These are phyloP conservation scores for Enteromius radiatus DNA, from an alignment of 2,797 vertebrate genomes.

Conservation along the genomic window DNA sequence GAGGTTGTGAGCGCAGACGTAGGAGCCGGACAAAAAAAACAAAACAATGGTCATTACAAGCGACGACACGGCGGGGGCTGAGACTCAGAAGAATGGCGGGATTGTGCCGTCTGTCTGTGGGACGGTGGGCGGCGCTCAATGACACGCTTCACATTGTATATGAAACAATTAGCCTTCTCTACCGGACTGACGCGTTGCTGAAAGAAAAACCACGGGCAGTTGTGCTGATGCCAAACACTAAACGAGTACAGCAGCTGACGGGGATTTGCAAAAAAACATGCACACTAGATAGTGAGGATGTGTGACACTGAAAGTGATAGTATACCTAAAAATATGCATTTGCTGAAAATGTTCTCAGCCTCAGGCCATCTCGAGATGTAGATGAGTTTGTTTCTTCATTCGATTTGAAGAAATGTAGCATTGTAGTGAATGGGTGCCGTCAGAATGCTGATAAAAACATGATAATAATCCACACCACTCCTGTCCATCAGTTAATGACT, in stretches of 20 bases:
- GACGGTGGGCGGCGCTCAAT: constrained; percentile 67
- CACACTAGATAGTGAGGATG: background rate
- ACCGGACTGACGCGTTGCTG: constrained; percentile 51
- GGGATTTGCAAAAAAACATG: background rate
- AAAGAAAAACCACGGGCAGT: constrained; percentile 7
- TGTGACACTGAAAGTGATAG: background rate
- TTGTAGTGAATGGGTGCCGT: background rate
- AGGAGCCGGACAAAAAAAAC: constrained; percentile 72
- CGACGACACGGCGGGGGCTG: constrained; percentile 69
- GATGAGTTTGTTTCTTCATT: background rate
- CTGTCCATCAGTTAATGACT: background rate
- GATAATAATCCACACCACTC: background rate
- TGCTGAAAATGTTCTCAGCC: background rate
- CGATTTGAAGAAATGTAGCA: background rate
- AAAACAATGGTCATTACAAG: constrained; percentile 66
- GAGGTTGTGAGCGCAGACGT: constrained; percentile 66
- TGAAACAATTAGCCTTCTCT: constrained; percentile 64
- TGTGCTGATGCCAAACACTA: constrained; percentile 20
- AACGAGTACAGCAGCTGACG: background rate
- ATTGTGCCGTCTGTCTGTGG: constrained; percentile 74
- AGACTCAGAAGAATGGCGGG: constrained; percentile 70
- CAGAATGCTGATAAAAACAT: background rate
- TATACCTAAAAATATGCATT: background rate
- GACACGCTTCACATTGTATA: constrained; percentile 75
- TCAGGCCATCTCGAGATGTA: background rate